A percentile compares a stretch with the other conserved stretches of the same genome.
Conservation (phyloP, 2,797 vertebrate genomes). For the Esox masquinongy region DNA sequence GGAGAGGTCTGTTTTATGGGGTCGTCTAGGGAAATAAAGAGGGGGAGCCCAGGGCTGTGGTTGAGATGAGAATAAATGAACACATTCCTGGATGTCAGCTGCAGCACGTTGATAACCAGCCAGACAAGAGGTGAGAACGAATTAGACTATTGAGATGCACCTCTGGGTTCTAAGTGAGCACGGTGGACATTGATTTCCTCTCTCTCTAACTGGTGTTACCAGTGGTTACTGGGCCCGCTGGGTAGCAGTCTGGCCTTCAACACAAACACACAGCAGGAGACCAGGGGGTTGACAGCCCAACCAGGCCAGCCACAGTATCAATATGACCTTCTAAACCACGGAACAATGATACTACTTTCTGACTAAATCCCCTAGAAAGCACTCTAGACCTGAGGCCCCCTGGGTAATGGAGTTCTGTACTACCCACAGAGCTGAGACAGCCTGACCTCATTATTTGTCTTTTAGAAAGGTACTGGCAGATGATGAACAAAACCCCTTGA, state of each 20-base stretch:
- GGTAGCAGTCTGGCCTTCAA: slow-evolving; percentile 60
- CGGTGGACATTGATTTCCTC: slow-evolving; percentile 69
- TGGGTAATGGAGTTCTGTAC: slow-evolving; percentile 52
- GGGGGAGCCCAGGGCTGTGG: slow-evolving; percentile 61
- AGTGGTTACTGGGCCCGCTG: slow-evolving; percentile 40
- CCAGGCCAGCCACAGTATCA: slow-evolving; percentile 57
- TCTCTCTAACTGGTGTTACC: slow-evolving; percentile 57
- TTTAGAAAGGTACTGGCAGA: slow-evolving; percentile 46
- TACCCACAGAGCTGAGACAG: slow-evolving; percentile 52
- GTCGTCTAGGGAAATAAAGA: slow-evolving; percentile 62
- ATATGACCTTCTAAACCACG: slow-evolving; percentile 66
- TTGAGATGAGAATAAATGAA: slow-evolving; percentile 75
- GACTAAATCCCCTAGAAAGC: slow-evolving; percentile 37
- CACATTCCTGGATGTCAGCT: slow-evolving; percentile 72
- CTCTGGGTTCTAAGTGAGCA: slow-evolving; percentile 49
- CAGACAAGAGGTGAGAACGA: slow-evolving; percentile 41
- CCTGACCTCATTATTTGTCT: slow-evolving; percentile 58
- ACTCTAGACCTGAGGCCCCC: slow-evolving; percentile 36
- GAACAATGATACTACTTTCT: slow-evolving; percentile 35
- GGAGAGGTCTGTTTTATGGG: neutral
- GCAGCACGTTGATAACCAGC: slow-evolving; percentile 26
- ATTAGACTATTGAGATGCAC: slow-evolving; percentile 61
- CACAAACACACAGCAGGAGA: slow-evolving; percentile 60
- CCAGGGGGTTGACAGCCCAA: slow-evolving; percentile 37
- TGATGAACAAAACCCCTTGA: slow-evolving; percentile 21